A percentile compares a stretch with the other conserved stretches of the same genome.
These are phyloP conservation scores for Melanostoma scalare DNA, from an alignment of 2,888 invertebrate species.

Conservation along the genomic window DNA sequence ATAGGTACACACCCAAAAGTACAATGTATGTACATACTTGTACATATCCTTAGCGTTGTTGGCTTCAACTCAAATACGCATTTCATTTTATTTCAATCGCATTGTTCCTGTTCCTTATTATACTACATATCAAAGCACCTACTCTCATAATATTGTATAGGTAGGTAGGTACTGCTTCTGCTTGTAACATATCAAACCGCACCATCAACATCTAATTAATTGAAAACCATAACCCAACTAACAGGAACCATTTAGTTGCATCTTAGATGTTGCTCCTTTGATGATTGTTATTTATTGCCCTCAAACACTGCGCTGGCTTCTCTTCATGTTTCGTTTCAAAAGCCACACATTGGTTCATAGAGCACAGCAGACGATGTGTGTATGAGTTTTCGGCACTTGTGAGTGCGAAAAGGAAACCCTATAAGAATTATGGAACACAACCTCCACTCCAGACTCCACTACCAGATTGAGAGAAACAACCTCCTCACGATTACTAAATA, in stretches of 20 bases:
- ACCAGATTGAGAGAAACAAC: conserved; percentile 15
- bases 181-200: too few species aligned
- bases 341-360: not conserved
- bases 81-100: too few species aligned
- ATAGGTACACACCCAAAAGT: too few species aligned
- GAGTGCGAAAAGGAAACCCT: conserved; percentile 57
- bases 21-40: too few species aligned
- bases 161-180: too few species aligned
- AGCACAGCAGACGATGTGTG: not conserved
- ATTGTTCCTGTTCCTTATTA: too few species aligned
- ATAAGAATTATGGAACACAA: conserved; percentile 57
- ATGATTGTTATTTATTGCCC: conserved; percentile 66
- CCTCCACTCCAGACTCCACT: not conserved
- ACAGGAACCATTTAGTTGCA: conserved; percentile 24
- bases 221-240: conserved; percentile 14
- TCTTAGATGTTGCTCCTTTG: conserved; percentile 49
- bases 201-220: conserved; percentile 42
- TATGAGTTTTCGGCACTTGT: not conserved
- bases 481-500: conserved; percentile 45
- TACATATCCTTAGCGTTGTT: too few species aligned
- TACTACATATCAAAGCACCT: too few species aligned
- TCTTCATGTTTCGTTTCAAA: not conserved
- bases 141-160: too few species aligned
- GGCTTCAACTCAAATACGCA: too few species aligned
- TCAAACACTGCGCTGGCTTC: conserved; percentile 23